Conservation (phyloP, 2,888 invertebrate genomes). For the Ellobium chinense region DNA sequence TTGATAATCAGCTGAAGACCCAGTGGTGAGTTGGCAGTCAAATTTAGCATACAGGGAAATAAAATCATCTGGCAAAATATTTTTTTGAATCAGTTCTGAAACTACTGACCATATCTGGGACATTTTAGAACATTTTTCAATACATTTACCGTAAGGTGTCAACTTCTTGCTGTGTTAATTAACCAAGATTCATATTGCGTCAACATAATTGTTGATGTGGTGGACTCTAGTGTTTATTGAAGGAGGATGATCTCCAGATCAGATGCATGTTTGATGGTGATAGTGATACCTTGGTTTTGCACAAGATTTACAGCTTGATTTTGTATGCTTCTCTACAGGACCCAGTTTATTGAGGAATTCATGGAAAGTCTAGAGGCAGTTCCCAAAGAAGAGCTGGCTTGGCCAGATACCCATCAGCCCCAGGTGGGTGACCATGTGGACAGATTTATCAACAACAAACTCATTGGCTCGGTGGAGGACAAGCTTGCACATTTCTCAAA, state of each 20-base stretch:
- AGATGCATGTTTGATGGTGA: no score
- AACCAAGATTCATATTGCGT: no score
- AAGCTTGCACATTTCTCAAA: conserved; percentile 56
- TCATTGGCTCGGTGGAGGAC: conserved; percentile 68
- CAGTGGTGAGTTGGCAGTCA: conserved; percentile 60
- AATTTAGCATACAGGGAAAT: not conserved
- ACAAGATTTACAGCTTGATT: not conserved
- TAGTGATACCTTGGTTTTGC: no score
- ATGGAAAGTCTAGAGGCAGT: conserved; percentile 64
- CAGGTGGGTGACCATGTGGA: conserved; percentile 66
- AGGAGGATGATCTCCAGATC: no score
- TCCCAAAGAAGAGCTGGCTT: conserved; percentile 59
- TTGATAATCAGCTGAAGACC: conserved; percentile 70
- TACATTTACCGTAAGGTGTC: no score
- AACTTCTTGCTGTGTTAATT: no score
- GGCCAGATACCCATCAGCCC: conserved; percentile 56
- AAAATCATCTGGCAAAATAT: no score
- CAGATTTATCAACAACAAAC: conserved; percentile 67
- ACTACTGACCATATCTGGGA: no score
- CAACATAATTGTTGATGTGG: no score
- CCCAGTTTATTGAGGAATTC: conserved; percentile 71
- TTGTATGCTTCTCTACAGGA: conserved; percentile 52
- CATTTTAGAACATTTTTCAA: no score
- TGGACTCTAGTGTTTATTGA: no score
- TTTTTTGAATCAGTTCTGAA: no score